A percentile compares a stretch with the other conserved stretches of the same genome.
phyloP scores from a whole-genome alignment of 53 echinoderm and acorn worm genomes.

The Arbacia lixula region DNA sequence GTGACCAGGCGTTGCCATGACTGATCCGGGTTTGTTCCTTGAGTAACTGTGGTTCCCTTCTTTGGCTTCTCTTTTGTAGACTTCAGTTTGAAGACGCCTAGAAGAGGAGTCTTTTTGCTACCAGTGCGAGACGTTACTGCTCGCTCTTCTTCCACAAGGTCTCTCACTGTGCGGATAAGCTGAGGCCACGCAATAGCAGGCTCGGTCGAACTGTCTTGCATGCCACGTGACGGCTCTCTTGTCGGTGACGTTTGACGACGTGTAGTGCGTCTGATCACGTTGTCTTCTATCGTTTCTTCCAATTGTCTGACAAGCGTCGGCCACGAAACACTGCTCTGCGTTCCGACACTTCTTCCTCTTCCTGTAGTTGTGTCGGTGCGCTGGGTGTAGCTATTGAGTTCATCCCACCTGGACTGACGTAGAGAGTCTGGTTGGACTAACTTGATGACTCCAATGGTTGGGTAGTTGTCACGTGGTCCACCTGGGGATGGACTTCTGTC shows the following conservation, averaged over 20 bases:
- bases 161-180: slow-evolving; percentile 35
- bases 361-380: not conserved
- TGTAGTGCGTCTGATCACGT: not conserved
- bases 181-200: slow-evolving; percentile 52
- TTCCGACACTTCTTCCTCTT: not conserved
- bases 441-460: slow-evolving; percentile 56
- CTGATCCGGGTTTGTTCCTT: slow-evolving; percentile 40
- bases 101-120: slow-evolving; percentile 33
- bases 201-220: slow-evolving; percentile 14
- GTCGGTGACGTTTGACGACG: not conserved
- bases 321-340: slow-evolving; percentile 6
- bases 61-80: slow-evolving; percentile 34
- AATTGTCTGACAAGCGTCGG: not conserved
- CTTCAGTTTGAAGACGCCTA: slow-evolving; percentile 63
- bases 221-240: not conserved
- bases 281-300: slow-evolving; percentile 31
- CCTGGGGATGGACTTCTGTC: slow-evolving; percentile 8
- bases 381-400: slow-evolving; percentile 1
- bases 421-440: slow-evolving; percentile 31
- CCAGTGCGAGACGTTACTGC: not conserved
- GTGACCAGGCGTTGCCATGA: slow-evolving; percentile 23
- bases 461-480: not conserved
- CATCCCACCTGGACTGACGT: slow-evolving; percentile 12
- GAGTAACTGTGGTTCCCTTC: not conserved
- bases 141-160: slow-evolving; percentile 45